Percentiles rank a stretch among this genome's conserved stretches.
phyloP scores from a whole-genome alignment of 2,113 vertebrate genomes.

The Pseudopodoces humilis region DNA sequence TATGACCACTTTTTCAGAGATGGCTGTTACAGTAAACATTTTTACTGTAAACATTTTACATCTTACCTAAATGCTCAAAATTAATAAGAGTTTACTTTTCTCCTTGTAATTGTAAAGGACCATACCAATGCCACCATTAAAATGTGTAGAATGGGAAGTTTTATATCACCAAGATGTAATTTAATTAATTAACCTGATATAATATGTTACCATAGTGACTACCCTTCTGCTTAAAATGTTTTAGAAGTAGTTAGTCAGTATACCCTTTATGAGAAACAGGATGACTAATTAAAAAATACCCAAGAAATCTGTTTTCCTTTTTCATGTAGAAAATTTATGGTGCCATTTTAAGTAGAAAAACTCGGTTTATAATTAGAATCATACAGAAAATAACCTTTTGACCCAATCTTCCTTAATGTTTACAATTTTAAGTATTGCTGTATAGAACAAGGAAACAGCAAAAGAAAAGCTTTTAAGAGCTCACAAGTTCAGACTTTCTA shows the following conservation, averaged over 20 bases:
- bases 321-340: neutral
- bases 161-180: neutral
- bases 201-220: neutral
- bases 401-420: neutral
- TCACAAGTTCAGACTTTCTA: neutral
- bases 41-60: neutral
- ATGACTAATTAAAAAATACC: neutral
- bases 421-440: neutral
- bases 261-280: neutral
- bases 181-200: neutral
- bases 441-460: neutral
- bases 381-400: neutral
- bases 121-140: neutral
- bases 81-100: neutral
- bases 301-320: neutral
- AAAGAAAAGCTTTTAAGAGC: neutral
- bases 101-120: neutral
- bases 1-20: neutral
- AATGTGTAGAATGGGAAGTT: neutral
- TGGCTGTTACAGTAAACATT: accelerated
- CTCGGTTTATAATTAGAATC: neutral
- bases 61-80: neutral
- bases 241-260: neutral
- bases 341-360: neutral
- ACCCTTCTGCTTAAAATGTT: neutral